Conservation (phyloP, 2,888 invertebrate genomes). For the Caenorhabditis macrosperma region DNA sequence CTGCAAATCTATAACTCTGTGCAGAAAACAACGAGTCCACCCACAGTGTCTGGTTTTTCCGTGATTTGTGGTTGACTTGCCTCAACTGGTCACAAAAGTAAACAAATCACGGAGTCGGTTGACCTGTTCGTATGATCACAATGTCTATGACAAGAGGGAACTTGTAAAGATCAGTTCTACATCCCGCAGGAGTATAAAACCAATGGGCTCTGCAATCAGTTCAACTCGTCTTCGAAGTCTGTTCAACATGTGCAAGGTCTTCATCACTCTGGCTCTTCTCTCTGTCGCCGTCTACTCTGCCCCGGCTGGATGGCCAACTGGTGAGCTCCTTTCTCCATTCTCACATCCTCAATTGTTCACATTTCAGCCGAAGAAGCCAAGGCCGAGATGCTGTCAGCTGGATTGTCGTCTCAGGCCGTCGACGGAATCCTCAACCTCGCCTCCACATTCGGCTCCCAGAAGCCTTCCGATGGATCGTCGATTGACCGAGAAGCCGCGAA, state of each 20-base stretch:
- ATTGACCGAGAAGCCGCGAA: slow-evolving; percentile 8
- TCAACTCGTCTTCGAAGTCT: neutral
- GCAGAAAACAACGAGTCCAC: no score
- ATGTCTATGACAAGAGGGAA: neutral
- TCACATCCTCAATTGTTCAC: neutral
- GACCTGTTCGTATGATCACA: neutral
- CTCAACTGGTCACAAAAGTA: slow-evolving; percentile 6
- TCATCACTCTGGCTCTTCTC: slow-evolving; percentile 16
- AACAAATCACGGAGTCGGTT: neutral
- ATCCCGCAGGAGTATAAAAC: neutral
- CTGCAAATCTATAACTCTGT: no score
- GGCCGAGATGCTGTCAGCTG: slow-evolving; percentile 6
- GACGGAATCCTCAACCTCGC: slow-evolving; percentile 5
- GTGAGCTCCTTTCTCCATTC: neutral
- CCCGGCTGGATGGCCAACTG: slow-evolving; percentile 24
- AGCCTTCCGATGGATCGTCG: neutral
- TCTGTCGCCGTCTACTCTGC: slow-evolving; percentile 3
- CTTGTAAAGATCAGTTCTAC: no score
- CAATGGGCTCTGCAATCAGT: neutral
- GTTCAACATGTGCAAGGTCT: slow-evolving; percentile 22
- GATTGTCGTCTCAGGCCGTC: neutral
- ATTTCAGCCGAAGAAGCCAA: slow-evolving; percentile 36
- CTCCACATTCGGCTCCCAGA: neutral
- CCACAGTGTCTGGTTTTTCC: neutral
- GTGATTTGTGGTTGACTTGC: neutral